Evolutionary conservation across 1,140 invertebrate genomes (phyloP).

Genomic region (Drosophila paulistorum): DNA sequence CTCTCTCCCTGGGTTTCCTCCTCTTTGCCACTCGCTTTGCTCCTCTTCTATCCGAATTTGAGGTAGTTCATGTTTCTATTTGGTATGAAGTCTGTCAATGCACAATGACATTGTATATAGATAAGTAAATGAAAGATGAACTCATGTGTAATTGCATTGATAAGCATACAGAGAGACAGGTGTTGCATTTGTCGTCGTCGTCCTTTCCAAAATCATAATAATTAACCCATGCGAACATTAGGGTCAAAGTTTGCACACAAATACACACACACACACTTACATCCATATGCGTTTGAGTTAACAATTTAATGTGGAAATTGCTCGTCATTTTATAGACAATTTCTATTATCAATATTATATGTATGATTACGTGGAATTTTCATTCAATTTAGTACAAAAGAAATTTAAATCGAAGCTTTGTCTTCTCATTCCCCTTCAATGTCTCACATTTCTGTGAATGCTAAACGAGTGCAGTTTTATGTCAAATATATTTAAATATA

Average conservation of each 20-base stretch:
- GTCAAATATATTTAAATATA: slow-evolving; percentile 3
- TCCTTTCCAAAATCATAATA: background rate
- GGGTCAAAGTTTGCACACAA: background rate
- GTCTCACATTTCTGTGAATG: slow-evolving; percentile 4
- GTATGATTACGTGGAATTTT: background rate
- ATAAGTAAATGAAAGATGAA: background rate
- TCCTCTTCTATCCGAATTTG: background rate
- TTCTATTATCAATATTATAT: slow-evolving; percentile 1
- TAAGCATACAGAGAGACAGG: background rate
- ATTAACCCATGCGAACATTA: background rate
- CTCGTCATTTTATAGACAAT: slow-evolving; percentile 9
- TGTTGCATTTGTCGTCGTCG: background rate
- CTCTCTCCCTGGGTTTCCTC: background rate
- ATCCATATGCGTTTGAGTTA: background rate
- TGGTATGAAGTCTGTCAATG: background rate
- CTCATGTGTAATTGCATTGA: slow-evolving; percentile 12
- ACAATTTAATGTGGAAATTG: slow-evolving; percentile 5
- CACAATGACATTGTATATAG: slow-evolving; percentile 1
- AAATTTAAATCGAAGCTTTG: slow-evolving; percentile 9
- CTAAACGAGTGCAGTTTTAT: slow-evolving; percentile 9
- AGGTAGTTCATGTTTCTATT: slow-evolving; percentile 3
- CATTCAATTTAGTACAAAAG: slow-evolving; percentile 8
- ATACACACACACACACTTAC: too few relatives aligned
- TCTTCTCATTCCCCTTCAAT: background rate
- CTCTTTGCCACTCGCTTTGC: background rate